Evolutionary conservation across 2,888 invertebrate species (phyloP).

Genomic region (Phortica magna): DNA sequence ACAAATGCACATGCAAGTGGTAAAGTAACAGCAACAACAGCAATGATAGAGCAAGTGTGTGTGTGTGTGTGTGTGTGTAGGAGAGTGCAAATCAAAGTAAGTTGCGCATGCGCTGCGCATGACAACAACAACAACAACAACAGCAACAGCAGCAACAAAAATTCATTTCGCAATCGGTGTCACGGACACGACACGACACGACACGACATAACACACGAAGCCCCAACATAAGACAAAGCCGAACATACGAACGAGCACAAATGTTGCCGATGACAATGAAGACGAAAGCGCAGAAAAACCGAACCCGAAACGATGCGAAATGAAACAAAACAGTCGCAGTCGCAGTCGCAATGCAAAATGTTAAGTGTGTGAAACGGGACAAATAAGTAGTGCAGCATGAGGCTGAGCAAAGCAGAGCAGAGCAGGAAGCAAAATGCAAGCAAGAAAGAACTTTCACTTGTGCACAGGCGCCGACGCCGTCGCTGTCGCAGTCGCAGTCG

Average conservation of each 20-base stretch:
- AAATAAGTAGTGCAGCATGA: too few relatives aligned
- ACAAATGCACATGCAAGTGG: conserved; percentile 39
- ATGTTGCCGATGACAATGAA: too few relatives aligned
- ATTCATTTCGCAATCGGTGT: conserved; percentile 50
- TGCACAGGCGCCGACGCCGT: conserved; percentile 5
- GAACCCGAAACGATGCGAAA: too few relatives aligned
- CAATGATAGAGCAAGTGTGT: conserved; percentile 13
- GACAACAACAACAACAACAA: neutral
- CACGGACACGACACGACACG: conserved; percentile 59
- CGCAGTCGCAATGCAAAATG: too few relatives aligned
- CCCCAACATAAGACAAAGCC: neutral
- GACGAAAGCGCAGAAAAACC: too few relatives aligned
- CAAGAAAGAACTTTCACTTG: conserved; percentile 63
- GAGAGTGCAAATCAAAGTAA: neutral
- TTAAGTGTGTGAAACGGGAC: too few relatives aligned
- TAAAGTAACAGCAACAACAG: conserved; percentile 13
- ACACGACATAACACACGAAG: neutral
- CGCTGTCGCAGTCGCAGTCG: conserved; percentile 37
- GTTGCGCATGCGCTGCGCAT: conserved; percentile 18
- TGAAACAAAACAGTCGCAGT: too few relatives aligned
- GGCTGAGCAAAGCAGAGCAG: neutral
- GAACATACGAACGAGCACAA: neutral
- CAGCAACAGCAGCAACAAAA: neutral
- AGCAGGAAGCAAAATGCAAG: conserved; percentile 19
- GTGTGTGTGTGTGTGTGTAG: too few relatives aligned